phyloP scores from a whole-genome alignment of 2,888 invertebrate genomes.

The Plagodis pulveraria region DNA sequence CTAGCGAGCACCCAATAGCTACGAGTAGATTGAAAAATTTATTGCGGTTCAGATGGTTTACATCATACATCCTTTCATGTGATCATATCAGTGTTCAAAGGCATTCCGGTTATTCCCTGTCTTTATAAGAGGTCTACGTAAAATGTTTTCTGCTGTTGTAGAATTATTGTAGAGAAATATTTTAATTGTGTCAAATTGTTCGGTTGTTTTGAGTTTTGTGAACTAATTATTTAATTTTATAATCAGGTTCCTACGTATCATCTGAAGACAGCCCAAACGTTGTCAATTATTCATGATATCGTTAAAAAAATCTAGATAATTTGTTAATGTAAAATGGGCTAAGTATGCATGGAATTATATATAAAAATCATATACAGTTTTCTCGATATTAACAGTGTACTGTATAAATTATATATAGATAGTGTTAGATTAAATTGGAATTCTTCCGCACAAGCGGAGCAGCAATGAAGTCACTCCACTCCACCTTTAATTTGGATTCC shows the following conservation, averaged over 20 bases:
- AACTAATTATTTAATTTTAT: too few relatives aligned
- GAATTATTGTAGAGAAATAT: too few relatives aligned
- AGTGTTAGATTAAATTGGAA: slow-evolving; percentile 47
- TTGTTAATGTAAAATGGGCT: too few relatives aligned
- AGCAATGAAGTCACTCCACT: slow-evolving; percentile 36
- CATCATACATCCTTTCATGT: slow-evolving; percentile 41
- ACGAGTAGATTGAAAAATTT: slow-evolving; percentile 51
- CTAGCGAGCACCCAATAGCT: slow-evolving; percentile 34
- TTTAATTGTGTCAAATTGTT: too few relatives aligned
- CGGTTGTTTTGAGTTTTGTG: too few relatives aligned
- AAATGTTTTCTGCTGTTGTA: slow-evolving; percentile 21
- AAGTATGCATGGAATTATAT: too few relatives aligned
- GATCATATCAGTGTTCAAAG: slow-evolving; percentile 38
- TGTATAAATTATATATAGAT: slow-evolving; percentile 12
- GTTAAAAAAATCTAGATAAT: too few relatives aligned
- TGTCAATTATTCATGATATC: too few relatives aligned
- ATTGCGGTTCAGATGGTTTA: slow-evolving; percentile 44
- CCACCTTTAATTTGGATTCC: slow-evolving; percentile 53
- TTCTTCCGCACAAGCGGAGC: slow-evolving; percentile 44
- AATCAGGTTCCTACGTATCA: too few relatives aligned
- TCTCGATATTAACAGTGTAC: background rate
- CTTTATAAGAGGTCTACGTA: slow-evolving; percentile 17
- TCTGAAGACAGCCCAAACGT: too few relatives aligned
- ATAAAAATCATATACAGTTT: too few relatives aligned
- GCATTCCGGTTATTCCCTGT: slow-evolving; percentile 31